These are phyloP conservation scores for Panthera leo DNA, from an alignment of 2,113 vertebrate species.

Conservation along the genomic window DNA sequence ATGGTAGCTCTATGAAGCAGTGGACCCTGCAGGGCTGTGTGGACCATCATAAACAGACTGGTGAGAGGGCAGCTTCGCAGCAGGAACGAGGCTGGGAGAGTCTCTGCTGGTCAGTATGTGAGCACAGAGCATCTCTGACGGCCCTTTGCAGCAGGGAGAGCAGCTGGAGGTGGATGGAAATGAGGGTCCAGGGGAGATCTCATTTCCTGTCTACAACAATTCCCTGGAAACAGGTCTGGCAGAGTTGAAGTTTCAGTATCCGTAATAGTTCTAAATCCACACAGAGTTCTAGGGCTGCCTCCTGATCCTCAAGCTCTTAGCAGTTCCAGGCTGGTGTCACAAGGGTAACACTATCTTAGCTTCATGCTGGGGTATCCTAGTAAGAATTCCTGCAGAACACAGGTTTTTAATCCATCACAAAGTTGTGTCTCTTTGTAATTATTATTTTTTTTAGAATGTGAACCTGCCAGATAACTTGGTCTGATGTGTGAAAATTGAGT, in stretches of 20 bases:
- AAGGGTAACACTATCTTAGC: not conserved
- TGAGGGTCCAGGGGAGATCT: not conserved
- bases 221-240: not conserved
- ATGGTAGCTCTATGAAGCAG: not conserved
- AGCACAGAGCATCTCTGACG: not conserved
- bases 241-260: not conserved
- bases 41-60: not conserved
- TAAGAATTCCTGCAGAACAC: not conserved
- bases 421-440: constrained; percentile 23
- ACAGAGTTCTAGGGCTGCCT: not conserved
- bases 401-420: not conserved
- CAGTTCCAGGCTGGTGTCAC: not conserved
- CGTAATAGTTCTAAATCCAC: not conserved
- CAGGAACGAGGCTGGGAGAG: not conserved
- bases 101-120: not conserved
- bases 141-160: not conserved
- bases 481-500: constrained; percentile 58
- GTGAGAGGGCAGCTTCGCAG: not conserved
- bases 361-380: not conserved
- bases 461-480: constrained; percentile 60
- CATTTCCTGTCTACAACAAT: not conserved
- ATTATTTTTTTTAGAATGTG: not conserved
- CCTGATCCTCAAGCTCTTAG: not conserved
- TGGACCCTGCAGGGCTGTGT: not conserved
- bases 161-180: not conserved